Base-by-base conservation (phyloP, 2,797 vertebrate genomes). In the Oreortyx pictus region DNA sequence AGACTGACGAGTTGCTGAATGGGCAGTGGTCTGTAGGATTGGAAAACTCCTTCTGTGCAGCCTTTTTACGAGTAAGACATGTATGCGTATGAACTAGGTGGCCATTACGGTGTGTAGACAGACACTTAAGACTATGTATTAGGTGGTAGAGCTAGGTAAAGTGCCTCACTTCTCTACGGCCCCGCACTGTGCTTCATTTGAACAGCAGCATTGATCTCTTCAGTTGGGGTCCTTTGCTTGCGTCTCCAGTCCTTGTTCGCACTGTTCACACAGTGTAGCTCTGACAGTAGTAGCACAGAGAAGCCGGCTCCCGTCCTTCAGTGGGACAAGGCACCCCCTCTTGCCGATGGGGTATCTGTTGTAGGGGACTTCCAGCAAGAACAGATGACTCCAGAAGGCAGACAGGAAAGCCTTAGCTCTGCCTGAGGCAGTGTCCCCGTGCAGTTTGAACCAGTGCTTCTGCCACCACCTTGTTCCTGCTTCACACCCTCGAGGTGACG, bases 401-500 rank as follows among this genome's bases (percentile, higher is more conserved):
- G 52, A 54, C 1, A 18, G 71, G 57, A 65, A 70, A 59, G 89
- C 90, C 59, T 1, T 33, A 4, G 82, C 35, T 60, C 43, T 52
- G 44, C 81, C 70, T 9, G 70, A 41, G 1, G 25, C 1, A 3
- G 6, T 33, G 1, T 20, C 72, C 67, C 37, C 24, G 6, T 25
- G 82, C 68, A 25, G 61, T 44, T 50, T 14, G 70, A 80, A 11
- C 47, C 54, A 29, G 49, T 4, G 93, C 77, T 76, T 72, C 56
- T 20, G 82, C 35, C n/a, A 6, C 65, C 18, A 41, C 41, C 61
- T 7, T 2, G 4, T 2, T 6, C 14, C 13, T 0, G 77, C 82
- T 16, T 99, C 98, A 99, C 91, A 99, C 99, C 8, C 98, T 91
- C 68, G 99, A 99, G 24, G 98, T 99, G 97, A 98, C 95, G 0